These are phyloP conservation scores for Helostoma temminkii DNA, from an alignment of 2,797 vertebrate species.

Conservation along the genomic window DNA sequence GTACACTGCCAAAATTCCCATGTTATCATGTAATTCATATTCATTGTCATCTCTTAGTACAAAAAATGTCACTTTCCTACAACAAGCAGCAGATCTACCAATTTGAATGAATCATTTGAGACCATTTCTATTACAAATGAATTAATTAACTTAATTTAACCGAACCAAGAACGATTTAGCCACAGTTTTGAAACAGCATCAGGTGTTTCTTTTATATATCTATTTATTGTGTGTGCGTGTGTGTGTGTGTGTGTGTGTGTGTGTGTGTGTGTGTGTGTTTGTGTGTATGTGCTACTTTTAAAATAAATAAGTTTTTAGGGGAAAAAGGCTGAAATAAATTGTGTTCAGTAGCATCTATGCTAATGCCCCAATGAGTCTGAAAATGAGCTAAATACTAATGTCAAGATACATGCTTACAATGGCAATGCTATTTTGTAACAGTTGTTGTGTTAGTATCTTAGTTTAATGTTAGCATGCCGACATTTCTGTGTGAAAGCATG, in stretches of 20 bases:
- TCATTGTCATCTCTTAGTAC: not conserved
- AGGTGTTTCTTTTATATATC: no score
- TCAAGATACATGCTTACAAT: no score
- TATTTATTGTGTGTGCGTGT: no score
- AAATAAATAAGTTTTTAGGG: no score
- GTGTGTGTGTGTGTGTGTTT: no score
- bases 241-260: no score
- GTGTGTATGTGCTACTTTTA: no score
- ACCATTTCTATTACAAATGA: not conserved
- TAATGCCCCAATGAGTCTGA: no score
- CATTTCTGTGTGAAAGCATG: no score
- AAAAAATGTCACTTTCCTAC: not conserved
- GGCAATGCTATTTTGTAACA: no score
- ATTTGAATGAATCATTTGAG: not conserved
- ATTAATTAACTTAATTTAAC: not conserved
- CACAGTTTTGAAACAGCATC: not conserved
- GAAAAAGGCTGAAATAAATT: not conserved
- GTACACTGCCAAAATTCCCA: conserved; percentile 13
- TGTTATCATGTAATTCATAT: conserved; percentile 5
- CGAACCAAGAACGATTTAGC: not conserved
- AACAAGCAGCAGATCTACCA: not conserved
- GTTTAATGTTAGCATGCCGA: not conserved
- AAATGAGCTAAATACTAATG: no score
- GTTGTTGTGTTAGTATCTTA: not conserved
- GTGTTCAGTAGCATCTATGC: no score